Base-by-base conservation (phyloP, 2,113 vertebrate species). In the Paradisaea rubra region DNA sequence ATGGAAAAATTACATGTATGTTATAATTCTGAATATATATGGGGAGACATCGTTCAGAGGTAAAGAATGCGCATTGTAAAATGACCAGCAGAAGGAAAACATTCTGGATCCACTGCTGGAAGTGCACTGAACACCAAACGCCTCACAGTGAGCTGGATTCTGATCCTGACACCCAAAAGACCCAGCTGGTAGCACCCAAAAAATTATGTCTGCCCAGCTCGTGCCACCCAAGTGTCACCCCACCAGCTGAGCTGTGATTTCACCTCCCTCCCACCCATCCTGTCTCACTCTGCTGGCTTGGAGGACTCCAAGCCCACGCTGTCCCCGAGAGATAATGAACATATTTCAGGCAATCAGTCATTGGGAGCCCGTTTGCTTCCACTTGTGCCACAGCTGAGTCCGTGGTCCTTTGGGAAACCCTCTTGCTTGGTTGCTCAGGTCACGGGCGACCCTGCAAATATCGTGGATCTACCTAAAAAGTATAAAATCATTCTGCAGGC, bases 241-340 rank as follows among this genome's bases (percentile, higher is more conserved):
- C 47, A 30, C 6, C 77, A 59, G 64, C 60, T 30, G 47, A 86
- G 80, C 59, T 63, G 45, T 11, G 56, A 30, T 74, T 86, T 63
- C 72, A 45, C 21, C 33, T 66, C 61, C 65, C 59, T 93, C 37
- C 80, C 80, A 78, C 28, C 86, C 86, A 77, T 22, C n/a, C 50
- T 19, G 45, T 21, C 70, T 45, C 0, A 0, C 37, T 37, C 42
- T 63, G 42, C 14, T n/a, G 76, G 21, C 41, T 21, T 25, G 59
- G 28, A 56, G 25, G 37, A 33, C 37, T 45, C 72, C 57, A 70
- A 92, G 37, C 31, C 76, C 80, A 65, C 0, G 0, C n/a, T 16
- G 80, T 35, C 81, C 83, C 60, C 64, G 9, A 35, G 84, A 84
- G 81, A 56, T 84, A 59, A 74, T 24, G 72, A 86, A 50, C 39